phyloP scores from a whole-genome alignment of 2,888 invertebrate species.

The Herminia tarsipennalis region DNA sequence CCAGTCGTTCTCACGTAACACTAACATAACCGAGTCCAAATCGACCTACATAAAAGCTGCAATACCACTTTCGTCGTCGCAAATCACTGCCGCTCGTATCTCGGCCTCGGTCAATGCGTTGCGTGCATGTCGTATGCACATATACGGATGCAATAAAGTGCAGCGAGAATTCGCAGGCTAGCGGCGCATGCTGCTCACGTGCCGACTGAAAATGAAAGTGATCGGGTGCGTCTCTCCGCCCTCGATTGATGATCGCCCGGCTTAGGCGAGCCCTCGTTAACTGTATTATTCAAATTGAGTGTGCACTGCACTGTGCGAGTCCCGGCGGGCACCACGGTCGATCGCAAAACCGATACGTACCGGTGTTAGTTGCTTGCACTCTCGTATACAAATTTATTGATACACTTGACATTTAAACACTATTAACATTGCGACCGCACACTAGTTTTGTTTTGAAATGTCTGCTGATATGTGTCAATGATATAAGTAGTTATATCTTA shows the following conservation, averaged over 20 bases:
- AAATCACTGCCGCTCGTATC: slow-evolving; percentile 81
- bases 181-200: slow-evolving; percentile 80
- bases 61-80: slow-evolving; percentile 85
- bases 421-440: slow-evolving; percentile 43
- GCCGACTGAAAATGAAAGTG: slow-evolving; percentile 80
- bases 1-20: slow-evolving; percentile 67
- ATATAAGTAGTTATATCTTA: too few relatives aligned
- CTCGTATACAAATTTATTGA: slow-evolving; percentile 56
- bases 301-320: slow-evolving; percentile 67
- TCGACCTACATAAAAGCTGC: slow-evolving; percentile 83
- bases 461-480: too few relatives aligned
- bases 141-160: slow-evolving; percentile 83
- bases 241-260: slow-evolving; percentile 76
- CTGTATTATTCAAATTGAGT: slow-evolving; percentile 80
- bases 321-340: slow-evolving; percentile 54
- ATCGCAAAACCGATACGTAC: slow-evolving; percentile 56
- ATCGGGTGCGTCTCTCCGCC: slow-evolving; percentile 79
- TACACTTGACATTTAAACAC: slow-evolving; percentile 49
- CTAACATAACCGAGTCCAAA: slow-evolving; percentile 74
- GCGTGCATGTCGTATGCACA: slow-evolving; percentile 82
- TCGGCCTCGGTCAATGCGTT: slow-evolving; percentile 84
- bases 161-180: slow-evolving; percentile 80
- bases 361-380: slow-evolving; percentile 60
- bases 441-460: slow-evolving; percentile 19
- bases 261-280: slow-evolving; percentile 76